Evolutionary conservation across 2,113 vertebrate species (phyloP).

Genomic region (Urocolius indicus): DNA sequence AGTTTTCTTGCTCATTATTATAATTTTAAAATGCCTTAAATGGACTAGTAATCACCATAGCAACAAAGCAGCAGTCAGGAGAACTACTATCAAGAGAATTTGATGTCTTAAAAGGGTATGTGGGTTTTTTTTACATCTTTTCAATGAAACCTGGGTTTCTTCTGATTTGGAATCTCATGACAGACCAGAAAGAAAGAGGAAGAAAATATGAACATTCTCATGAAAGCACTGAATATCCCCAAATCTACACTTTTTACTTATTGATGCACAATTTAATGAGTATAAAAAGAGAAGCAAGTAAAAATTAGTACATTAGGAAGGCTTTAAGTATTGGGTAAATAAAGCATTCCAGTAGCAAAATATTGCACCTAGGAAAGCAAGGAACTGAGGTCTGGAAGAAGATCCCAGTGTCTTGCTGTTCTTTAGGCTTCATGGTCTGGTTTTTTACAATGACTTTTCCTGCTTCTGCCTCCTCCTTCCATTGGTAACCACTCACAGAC

Average conservation of each 20-base stretch:
- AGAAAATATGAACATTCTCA: background rate
- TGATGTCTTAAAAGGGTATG: background rate
- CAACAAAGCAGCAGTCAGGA: constrained; percentile 22
- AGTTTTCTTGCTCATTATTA: constrained; percentile 15
- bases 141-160: background rate
- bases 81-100: background rate
- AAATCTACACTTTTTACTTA: background rate
- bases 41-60: constrained; percentile 56
- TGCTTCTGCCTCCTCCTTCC: background rate
- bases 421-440: background rate
- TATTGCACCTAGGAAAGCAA: background rate
- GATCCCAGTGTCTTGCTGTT: background rate
- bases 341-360: background rate
- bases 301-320: background rate
- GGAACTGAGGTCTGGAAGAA: background rate
- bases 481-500: background rate
- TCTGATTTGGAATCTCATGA: background rate
- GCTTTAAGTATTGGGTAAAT: background rate
- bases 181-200: background rate
- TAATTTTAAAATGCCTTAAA: constrained; percentile 58
- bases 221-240: background rate
- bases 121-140: background rate
- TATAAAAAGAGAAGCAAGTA: background rate
- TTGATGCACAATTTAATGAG: background rate
- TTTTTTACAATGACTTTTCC: background rate